Conservation (phyloP, 2,113 vertebrate species). For the Caranx ignobilis region DNA sequence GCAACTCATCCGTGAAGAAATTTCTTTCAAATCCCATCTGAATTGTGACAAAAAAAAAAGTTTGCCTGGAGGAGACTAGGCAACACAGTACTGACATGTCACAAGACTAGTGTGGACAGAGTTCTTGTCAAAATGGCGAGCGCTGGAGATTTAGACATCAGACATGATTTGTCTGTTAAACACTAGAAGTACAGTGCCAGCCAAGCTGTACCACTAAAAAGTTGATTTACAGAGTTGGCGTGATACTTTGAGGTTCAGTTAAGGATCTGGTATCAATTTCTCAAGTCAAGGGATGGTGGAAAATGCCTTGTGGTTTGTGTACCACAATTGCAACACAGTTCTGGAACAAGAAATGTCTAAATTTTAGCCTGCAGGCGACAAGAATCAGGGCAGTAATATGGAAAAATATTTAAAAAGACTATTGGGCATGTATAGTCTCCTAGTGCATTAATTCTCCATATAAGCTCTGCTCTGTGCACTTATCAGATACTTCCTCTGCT, state of each 20-base stretch:
- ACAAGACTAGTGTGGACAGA: slow-evolving; percentile 66
- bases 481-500: background rate
- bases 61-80: slow-evolving; percentile 30
- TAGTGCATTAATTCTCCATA: background rate
- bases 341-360: slow-evolving; percentile 33
- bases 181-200: background rate
- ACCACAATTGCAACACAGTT: slow-evolving; percentile 58
- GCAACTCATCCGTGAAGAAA: slow-evolving; percentile 43
- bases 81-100: slow-evolving; percentile 60
- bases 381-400: background rate
- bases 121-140: slow-evolving; percentile 68
- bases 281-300: slow-evolving; percentile 53
- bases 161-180: slow-evolving; percentile 29
- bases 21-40: slow-evolving; percentile 21
- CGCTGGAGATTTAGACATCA: slow-evolving; percentile 32
- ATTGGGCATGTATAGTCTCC: background rate
- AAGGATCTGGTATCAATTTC: slow-evolving; percentile 19
- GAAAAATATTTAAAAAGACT: background rate
- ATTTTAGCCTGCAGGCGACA: slow-evolving; percentile 7
- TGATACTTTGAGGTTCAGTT: background rate
- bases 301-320: slow-evolving; percentile 70
- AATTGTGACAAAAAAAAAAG: background rate
- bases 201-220: background rate
- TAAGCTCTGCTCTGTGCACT: background rate
- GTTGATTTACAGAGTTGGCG: background rate